Percentiles rank a stretch among this genome's conserved stretches.
Conservation (phyloP, 2,113 vertebrate species). For the Pyrgilauda ruficollis region DNA sequence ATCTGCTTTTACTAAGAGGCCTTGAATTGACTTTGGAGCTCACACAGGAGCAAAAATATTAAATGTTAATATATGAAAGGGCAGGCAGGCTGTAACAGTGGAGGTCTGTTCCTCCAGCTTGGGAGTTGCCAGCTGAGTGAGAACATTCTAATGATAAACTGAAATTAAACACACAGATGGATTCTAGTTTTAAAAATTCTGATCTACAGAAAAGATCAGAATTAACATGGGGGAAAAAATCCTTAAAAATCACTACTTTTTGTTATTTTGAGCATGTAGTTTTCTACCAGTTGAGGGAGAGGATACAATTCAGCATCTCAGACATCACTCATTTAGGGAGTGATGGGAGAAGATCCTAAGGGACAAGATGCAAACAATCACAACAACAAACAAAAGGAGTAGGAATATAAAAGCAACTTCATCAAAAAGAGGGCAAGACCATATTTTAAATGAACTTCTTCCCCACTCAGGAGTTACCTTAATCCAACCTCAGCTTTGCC, state of each 20-base stretch:
- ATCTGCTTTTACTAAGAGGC: conserved; percentile 2
- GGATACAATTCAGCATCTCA: not conserved
- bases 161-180: not conserved
- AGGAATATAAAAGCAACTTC: not conserved
- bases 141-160: not conserved
- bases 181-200: not conserved
- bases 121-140: not conserved
- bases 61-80: conserved; percentile 37
- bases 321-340: not conserved
- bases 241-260: not conserved
- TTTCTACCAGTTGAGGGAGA: not conserved
- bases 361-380: not conserved
- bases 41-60: conserved; percentile 22
- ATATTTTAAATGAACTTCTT: not conserved
- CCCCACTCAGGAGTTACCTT: not conserved
- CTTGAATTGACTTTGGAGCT: conserved; percentile 25
- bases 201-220: not conserved
- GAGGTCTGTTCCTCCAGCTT: not conserved
- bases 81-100: not conserved
- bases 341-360: not conserved
- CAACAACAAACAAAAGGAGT: not conserved
- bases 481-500: not conserved
- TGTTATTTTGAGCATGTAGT: not conserved
- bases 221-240: not conserved
- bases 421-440: not conserved